Base-by-base conservation (phyloP, 2,797 vertebrate species). In the Melanotaenia pygmaea region DNA sequence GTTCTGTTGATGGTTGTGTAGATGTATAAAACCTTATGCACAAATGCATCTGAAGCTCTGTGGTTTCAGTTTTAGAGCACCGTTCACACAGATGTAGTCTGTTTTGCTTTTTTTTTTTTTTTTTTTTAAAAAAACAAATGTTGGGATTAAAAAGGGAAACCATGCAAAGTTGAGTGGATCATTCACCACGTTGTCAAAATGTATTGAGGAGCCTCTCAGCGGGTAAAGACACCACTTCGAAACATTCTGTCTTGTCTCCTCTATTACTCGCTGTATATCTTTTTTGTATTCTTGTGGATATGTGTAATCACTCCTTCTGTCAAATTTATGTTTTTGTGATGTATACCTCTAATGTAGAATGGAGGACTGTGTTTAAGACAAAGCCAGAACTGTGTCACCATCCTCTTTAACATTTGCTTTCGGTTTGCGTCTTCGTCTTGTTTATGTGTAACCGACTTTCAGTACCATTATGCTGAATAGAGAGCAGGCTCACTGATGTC, bases 131-230 rank as follows among this genome's bases (percentile, higher is more conserved):
- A n/a, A 1, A 68, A 75, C 61, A 78, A 86, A 79, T 26, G 50
- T 70, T 82, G 74, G 82, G 86, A 92, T 89, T 90, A 88, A 87
- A 91, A 92, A 92, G 89, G 88, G 90, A 93, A 94, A 76, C 59
- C 79, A 76, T 86, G 76, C 78, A 87, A 88, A 83, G 71, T 84
- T 89, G 65, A 70, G 61, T 50, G 60, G 57, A 63, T 81, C 81
- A 76, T 80, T 72, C 30, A 0, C 62, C 70, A 76, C 64, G 67
- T 67, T 75, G 77, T 88, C 73, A 65, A 81, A 81, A 78, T 58
- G 61, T 76, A 74, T 83, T 11, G 73, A 72, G 64, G 77, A 69
- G 64, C 80, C 76, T 82, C 80, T 80, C 77, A 54, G 72, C 30
- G n/a, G 79, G 67, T 76, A 50, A 64, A 76, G 74, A 64, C 38